Evolutionary conservation across 92 coral and sea anemone species (phyloP), one percentile per base, ranked within the genome.

Genomic region (Phymanthus crucifer): DNA sequence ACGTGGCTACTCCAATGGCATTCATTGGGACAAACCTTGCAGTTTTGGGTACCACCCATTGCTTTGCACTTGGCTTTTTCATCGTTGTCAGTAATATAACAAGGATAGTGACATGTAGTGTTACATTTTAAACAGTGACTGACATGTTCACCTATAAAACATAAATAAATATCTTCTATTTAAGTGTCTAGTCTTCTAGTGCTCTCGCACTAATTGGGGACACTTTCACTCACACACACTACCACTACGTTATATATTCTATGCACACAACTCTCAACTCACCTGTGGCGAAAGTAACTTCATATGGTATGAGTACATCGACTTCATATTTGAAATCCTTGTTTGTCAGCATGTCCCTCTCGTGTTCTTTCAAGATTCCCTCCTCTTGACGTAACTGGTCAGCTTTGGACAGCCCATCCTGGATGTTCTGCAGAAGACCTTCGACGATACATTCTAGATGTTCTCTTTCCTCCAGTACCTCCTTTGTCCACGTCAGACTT

Each of bases 371-470:
- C 5, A 86, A 5, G 5, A 81, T 35, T 1, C 70, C 43, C 33
- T 81, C 74, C 47, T 86, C 90, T 46, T 81, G 90, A 6, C 71
- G 83, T 46, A 86, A 66, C 18, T 69, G 82, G 50, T 86, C 90
- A 6, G 76, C 40, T 69, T 75, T 80, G 19, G 24, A 35, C 13
- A 86, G 75, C 27, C 90, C 90, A 33, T 19, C 43, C 3, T 32
- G 56, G 0, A 86, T 86, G 43, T 81, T 78, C 0, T 68, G 71
- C 19, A 76, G 75, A 16, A 86, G 90, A 0, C 90, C 86, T 35
- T 86, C 69, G 26, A 76, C 18, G 0, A 80, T 16, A 43, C 57
- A 43, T 38, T 86, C 76, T 3, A 86, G 73, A 70, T 71, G 50
- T 0, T 86, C 86, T 40, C 90, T 52, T 76, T 86, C 86, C 0